A percentile compares a stretch with the other conserved stretches of the same genome.
These are phyloP conservation scores for Rhizoglyphus robini DNA, from an alignment of 1,140 invertebrate species.

Conservation along the genomic window DNA sequence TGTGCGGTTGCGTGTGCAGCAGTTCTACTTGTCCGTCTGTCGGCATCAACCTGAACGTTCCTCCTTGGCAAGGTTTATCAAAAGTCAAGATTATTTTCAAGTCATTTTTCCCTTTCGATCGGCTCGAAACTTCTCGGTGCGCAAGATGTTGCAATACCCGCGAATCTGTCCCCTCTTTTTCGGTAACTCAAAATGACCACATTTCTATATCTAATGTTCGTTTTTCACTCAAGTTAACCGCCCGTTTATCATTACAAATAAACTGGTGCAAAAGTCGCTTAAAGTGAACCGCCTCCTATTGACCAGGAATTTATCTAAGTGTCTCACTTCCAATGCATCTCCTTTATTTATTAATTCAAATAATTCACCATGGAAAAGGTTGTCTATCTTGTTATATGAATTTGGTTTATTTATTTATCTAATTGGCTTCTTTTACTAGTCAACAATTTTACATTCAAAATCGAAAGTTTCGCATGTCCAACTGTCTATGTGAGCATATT, in stretches of 20 bases:
- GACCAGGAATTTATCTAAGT: too few species aligned
- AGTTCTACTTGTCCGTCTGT: background rate
- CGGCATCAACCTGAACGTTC: background rate
- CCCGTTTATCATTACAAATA: too few species aligned
- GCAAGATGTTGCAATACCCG: background rate
- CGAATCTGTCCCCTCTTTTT: too few species aligned
- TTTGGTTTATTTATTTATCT: too few species aligned
- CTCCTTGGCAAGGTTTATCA: background rate
- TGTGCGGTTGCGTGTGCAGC: background rate
- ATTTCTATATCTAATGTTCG: too few species aligned
- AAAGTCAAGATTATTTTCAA: background rate
- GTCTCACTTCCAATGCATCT: too few species aligned
- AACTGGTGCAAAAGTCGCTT: too few species aligned
- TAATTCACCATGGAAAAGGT: background rate
- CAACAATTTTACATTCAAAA: background rate
- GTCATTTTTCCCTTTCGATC: background rate
- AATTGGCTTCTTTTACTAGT: background rate
- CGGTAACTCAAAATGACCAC: too few species aligned
- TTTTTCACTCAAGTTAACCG: too few species aligned
- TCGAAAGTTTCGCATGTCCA: slow-evolving; percentile 5
- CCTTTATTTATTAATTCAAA: too few species aligned
- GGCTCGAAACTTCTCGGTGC: background rate
- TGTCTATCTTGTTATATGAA: background rate
- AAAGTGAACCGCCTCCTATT: too few species aligned
- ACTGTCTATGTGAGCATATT: slow-evolving; percentile 3